These are phyloP conservation scores for Mamestra configurata DNA, from an alignment of 1,140 invertebrate species.

Conservation along the genomic window DNA sequence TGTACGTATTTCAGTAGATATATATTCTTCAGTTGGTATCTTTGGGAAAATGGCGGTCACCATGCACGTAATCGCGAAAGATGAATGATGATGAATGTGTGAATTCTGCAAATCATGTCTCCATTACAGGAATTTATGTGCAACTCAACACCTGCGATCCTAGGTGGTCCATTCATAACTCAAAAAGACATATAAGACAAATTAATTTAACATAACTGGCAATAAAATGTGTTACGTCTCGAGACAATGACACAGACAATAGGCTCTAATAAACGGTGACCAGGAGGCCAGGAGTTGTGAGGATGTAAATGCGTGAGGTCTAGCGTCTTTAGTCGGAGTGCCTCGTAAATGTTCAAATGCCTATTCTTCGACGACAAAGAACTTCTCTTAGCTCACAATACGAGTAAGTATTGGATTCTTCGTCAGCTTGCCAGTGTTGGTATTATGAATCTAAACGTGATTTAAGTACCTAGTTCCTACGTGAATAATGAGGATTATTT, in stretches of 20 bases:
- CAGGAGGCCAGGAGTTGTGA: background rate
- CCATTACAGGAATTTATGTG: background rate
- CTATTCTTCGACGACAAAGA: conserved; percentile 30
- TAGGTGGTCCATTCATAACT: background rate
- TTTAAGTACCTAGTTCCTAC: background rate
- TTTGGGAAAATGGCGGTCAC: background rate
- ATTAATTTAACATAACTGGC: conserved; percentile 18
- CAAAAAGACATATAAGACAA: background rate
- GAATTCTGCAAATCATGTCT: background rate
- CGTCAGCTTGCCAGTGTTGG: background rate
- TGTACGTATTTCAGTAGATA: too few relatives aligned
- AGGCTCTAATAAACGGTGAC: conserved; percentile 17
- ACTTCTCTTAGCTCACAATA: conserved; percentile 1
- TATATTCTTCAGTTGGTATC: background rate
- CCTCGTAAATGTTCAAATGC: conserved; percentile 17
- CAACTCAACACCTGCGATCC: background rate
- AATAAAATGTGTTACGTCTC: background rate
- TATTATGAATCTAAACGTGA: conserved; percentile 1
- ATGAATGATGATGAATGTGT: background rate
- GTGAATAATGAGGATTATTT: too few relatives aligned
- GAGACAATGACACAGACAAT: conserved; percentile 19
- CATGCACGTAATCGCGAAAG: background rate
- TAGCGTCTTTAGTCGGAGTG: conserved; percentile 4
- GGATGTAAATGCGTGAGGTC: conserved; percentile 30
- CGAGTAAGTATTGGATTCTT: conserved; percentile 5